phyloP scores from a whole-genome alignment of 2,113 vertebrate species.

The Bufo bufo region DNA sequence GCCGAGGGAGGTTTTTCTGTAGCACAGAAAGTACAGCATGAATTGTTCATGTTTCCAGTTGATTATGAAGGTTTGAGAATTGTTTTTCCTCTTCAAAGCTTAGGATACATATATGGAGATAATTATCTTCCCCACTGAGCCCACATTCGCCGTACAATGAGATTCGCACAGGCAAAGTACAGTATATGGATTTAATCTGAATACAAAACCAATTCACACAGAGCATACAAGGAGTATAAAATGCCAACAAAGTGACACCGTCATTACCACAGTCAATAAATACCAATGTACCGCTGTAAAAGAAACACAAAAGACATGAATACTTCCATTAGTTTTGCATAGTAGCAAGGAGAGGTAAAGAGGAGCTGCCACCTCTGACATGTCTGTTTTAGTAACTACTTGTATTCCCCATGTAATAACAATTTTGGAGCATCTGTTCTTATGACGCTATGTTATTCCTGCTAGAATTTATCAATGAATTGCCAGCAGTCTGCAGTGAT shows the following conservation, averaged over 20 bases:
- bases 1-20: neutral
- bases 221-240: neutral
- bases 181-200: constrained; percentile 36
- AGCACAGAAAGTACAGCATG: neutral
- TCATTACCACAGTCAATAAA: constrained; percentile 3
- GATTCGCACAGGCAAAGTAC: neutral
- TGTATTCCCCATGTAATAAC: too few relatives aligned
- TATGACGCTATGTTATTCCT: too few relatives aligned
- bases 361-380: too few relatives aligned
- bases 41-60: neutral
- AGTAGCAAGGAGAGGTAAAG: neutral
- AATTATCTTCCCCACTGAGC: neutral
- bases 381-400: too few relatives aligned
- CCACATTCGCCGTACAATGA: neutral
- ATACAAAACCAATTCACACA: constrained; percentile 25
- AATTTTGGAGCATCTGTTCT: too few relatives aligned
- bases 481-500: too few relatives aligned
- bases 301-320: neutral
- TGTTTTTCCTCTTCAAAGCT: neutral
- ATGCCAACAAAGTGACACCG: neutral
- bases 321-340: neutral
- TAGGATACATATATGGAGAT: neutral
- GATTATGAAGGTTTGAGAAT: neutral
- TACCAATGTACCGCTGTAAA: neutral
- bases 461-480: too few relatives aligned